Base-by-base conservation (phyloP, 2,888 invertebrate species). In the Trachelus iudaicus region DNA sequence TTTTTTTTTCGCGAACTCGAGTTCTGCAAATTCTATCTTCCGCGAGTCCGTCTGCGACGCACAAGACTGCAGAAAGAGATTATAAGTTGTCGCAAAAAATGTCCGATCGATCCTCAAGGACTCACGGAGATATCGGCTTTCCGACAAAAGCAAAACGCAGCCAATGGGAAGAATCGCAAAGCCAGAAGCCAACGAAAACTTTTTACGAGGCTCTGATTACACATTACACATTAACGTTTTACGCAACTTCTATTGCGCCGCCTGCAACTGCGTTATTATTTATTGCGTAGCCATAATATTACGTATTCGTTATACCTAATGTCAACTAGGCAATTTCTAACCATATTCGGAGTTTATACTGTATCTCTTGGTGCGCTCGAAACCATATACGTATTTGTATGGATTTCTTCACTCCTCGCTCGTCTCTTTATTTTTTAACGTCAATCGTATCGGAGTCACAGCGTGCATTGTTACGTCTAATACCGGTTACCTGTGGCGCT, bases 11-110 rank as follows among this genome's bases (percentile, higher is more conserved):
- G 71, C 75, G 69, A 73, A 74, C 75, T 77, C 79, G 37, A 35
- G 76, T 79, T 77, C 37, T 69, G 77, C 79, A 76, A 82, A 82
- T 81, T 79, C 74, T 73, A 73, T 77, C 77, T 76, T 80, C 78
- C 81, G 81, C 80, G 82, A 30, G 15, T n/a, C 0, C 12, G 30
- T 33, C 4, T 69, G 69, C 71, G 71, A 56, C 56, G 56, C 56
- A 56, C 9, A 2, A 23, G 33, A 23, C 34, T 31, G 31, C 71
- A 71, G 71, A 34, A 23, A 9, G 34, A 71, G 15, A 71, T 30
- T 11, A 31, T 11, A 31, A 71, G 23, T 23, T 9, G 2, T 15
- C 9, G 23, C 56, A 23, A 15, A 15, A 56, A 56, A 12, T 9
- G 31, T 0, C n/a, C 12, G 34, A 71, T 71, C 34, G 34, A 9